These are phyloP conservation scores for Piliocolobus tephrosceles DNA, from an alignment of 2,113 vertebrate species.

Conservation along the genomic window DNA sequence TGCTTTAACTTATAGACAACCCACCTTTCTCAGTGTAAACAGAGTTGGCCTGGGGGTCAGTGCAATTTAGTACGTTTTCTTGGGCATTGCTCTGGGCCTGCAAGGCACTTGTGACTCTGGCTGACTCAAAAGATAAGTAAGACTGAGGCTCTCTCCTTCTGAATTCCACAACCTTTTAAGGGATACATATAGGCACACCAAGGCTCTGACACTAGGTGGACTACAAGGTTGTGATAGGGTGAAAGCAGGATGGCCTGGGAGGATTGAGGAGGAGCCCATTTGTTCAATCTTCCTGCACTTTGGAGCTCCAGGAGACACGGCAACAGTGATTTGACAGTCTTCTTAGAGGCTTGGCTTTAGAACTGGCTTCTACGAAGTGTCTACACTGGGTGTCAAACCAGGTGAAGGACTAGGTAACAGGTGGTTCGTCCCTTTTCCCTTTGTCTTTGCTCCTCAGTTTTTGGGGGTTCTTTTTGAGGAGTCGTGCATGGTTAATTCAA, in stretches of 20 bases:
- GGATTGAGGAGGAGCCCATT: not conserved
- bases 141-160: not conserved
- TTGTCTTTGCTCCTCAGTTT: not conserved
- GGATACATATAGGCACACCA: not conserved
- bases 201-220: not conserved
- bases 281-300: too few relatives aligned
- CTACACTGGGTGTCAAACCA: not conserved
- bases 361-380: not conserved
- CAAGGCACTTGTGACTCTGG: not conserved
- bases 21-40: not conserved
- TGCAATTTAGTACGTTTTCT: not conserved
- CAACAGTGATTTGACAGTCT: not conserved
- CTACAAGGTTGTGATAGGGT: not conserved
- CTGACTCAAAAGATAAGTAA: not conserved
- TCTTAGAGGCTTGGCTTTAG: not conserved
- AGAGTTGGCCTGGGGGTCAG: too few relatives aligned
- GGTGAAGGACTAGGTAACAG: not conserved
- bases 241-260: not conserved
- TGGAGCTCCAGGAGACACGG: not conserved
- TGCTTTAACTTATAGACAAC: not conserved
- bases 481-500: not conserved
- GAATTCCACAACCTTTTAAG: not conserved
- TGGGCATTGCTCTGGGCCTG: not conserved
- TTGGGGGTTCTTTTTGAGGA: not conserved
- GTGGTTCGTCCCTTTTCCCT: not conserved